Evolutionary conservation across 2,797 vertebrate species (phyloP), one percentile per base, ranked within the genome.

Genomic region (Tokudaia muenninki): DNA sequence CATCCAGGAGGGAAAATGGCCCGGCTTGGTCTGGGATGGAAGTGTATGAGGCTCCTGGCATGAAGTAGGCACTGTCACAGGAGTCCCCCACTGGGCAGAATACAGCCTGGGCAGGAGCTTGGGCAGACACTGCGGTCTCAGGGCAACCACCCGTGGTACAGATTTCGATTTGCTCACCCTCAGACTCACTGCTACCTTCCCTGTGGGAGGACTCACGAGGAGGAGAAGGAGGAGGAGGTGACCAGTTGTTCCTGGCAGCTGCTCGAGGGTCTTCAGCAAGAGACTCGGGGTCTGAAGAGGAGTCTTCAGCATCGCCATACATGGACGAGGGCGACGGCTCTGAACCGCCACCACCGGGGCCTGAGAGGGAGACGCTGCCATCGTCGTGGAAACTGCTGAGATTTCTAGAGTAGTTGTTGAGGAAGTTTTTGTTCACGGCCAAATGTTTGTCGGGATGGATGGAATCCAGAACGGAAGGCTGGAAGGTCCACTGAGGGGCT

Each of bases 121-220:
- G 90, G 55, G 57, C 6, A 13, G 88, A 16, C 57, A 92, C 6
- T 0, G 84, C 41, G 29, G 88, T 87, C 13, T 44, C 59, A 0
- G 0, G 93, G 50, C 97, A 94, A 0, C 93, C 59, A 0, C 94
- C 96, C 16, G 26, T 8, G 47, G 98, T 99, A 97, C 98, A 99
- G 47, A 99, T 98, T 98, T 99, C 99, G 87, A 99, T 98, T 75
- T 99, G 98, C 37, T 99, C 99, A 52, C 99, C 99, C 47, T 99
- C 99, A 0, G 99, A 99, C 57, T 99, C 99, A 0, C 93, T 70
- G 41, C 97, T 52, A 4, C 92, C 80, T 70, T 96, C 96, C 78
- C 47, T 93, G 47, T 90, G 75, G 61, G 97, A 74, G 26, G 94
- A 6, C 3, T 86, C 59, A 0, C 0, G 90, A 3, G 97, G 26